These are phyloP conservation scores for Actenoides hombroni DNA, from an alignment of 2,113 vertebrate genomes.

Conservation along the genomic window DNA sequence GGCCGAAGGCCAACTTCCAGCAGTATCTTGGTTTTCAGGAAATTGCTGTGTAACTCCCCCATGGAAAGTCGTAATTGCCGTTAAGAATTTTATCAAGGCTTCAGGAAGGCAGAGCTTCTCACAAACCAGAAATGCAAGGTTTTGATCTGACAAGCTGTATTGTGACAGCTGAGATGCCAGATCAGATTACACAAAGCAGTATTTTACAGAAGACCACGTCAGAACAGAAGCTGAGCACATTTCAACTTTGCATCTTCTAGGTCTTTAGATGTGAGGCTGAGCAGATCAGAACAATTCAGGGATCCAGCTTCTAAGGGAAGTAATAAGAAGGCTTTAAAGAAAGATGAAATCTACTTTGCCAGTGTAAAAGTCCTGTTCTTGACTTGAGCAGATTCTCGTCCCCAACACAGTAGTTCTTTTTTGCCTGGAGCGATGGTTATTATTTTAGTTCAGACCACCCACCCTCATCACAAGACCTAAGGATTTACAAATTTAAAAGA, in stretches of 20 bases:
- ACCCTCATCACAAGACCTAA: not conserved
- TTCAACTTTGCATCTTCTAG: not conserved
- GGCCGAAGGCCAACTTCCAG: not conserved
- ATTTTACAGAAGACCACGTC: not conserved
- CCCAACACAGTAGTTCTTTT: not conserved
- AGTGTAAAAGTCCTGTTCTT: not conserved
- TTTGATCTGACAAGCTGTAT: not conserved
- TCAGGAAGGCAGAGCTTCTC: not conserved
- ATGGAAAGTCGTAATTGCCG: not conserved
- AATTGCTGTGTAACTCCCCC: not conserved
- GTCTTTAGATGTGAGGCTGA: not conserved
- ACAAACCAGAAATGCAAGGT: not conserved
- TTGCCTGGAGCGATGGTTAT: not conserved
- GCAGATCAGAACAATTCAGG: not conserved
- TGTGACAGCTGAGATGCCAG: not conserved
- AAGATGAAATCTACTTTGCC: not conserved
- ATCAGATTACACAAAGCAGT: not conserved
- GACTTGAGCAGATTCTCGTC: not conserved
- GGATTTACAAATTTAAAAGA: slow-evolving; percentile 8
- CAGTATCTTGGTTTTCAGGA: not conserved
- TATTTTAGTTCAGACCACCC: slow-evolving; percentile 16
- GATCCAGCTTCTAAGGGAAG: not conserved
- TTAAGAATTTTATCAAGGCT: not conserved
- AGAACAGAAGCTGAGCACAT: not conserved
- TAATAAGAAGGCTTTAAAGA: not conserved